Evolutionary conservation across 2,888 invertebrate species (phyloP), one percentile per base, ranked within the genome.

Genomic region (Pseudococcus jackbeardsleyi): DNA sequence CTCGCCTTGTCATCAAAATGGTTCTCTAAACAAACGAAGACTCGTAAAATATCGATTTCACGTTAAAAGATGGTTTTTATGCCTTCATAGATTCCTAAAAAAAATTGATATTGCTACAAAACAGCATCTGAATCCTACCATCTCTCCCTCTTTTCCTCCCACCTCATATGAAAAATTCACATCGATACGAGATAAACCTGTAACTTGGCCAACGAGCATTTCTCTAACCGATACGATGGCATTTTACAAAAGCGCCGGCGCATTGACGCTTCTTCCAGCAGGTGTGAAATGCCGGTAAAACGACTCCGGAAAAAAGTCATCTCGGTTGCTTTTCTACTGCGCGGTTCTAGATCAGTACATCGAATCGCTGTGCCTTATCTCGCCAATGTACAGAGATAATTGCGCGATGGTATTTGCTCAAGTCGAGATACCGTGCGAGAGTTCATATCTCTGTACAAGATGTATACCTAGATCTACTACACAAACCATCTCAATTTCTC

Each of bases 231-330:
- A 12, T 22, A 11, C 64, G 7, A 12, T 22, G 22, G 9, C 64
- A 64, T 64, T 11, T 64, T 42, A 42, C 64, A 64, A 64, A 64
- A 64, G 64, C 64, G 64, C 64, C 64, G 64, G 64, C 64, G 64
- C 64, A 19, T 22, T 15, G 64, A 64, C 22, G 19, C 64, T 64
- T 64, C 64, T 19, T 42, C 42, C 42, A 42, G 5, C 64, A 64
- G 64, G 64, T 64, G 64, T 64, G 22, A 22, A 15, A 42, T 42
- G 42, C 42, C 9, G 42, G 42, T 42, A 42, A 59, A 64, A 22
- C 22, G 64, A 11, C 19, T 64, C 9, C 8, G 9, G 15, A 64
- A 64, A 64, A 64, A 64, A 19, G 12, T 22, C 64, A 22, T 64
- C 59, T 59, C 22, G 64, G 0, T 8, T 64, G 3, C 0, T 8